Base-by-base conservation (phyloP, 2,113 vertebrate species). In the Recurvirostra avosetta region DNA sequence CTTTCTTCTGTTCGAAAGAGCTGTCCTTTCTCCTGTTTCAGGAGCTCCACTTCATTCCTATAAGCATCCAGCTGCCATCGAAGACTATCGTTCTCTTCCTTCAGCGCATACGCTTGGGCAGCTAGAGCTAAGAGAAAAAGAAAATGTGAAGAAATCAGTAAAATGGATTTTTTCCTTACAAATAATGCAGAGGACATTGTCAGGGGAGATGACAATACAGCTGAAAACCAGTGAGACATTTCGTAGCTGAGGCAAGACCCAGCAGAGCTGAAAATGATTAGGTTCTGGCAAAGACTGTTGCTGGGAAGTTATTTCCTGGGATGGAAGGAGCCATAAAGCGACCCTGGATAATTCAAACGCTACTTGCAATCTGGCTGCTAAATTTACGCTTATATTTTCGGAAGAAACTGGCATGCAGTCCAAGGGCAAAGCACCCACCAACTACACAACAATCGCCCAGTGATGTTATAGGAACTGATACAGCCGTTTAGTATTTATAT, bases 11-110 rank as follows among this genome's bases (percentile, higher is more conserved):
- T 97, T 8, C 98, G 98, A 25, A 98, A 98, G 15, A 97, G 93
- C 82, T 98, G 98, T 34, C 98, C 98, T 73, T 99, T 99, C 68
- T 99, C 99, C 86, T 99, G 99, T 85, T 99, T 99, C 78, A 99
- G 97, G 15, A 99, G 98, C 94, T 99, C 99, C 96, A 99, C 99
- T 94, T 99, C 99, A 2, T 99, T 99, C 94, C 99, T 98, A 65
- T 99, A 99, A 52, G 99, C 99, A 1, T 99, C 99, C 95, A 99
- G 98, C 97, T 99, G 99, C 99, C 99, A 99, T 1, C 99, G 99
- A 40, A 99, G 98, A n/a, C 99, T 99, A 97, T 99, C 99, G 1
- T 99, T 99, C 98, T 99, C 99, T 91, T 99, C 99, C 91, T 98
- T 98, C 15, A 99, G 98, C 1, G 99, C 98, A 13, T 98, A 99